phyloP scores from a whole-genome alignment of 2,888 invertebrate species.

The Chromoteleia sp. region DNA sequence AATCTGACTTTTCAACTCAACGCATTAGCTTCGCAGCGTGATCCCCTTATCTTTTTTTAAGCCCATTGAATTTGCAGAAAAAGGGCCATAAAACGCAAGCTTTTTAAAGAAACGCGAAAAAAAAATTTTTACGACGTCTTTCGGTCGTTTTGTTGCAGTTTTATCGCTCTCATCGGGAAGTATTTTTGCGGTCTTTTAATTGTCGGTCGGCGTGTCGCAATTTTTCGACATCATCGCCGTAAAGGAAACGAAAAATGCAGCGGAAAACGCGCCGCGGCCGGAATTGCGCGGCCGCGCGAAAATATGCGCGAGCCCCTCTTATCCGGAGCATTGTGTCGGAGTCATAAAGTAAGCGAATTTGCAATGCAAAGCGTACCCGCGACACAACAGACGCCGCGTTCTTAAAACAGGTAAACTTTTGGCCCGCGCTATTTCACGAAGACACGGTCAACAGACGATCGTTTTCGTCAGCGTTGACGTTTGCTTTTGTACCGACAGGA shows the following conservation, averaged over 20 bases:
- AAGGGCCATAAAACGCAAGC: constrained; percentile 10
- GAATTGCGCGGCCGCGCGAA: constrained; percentile 46
- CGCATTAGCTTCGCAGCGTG: too few relatives aligned
- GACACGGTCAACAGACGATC: constrained; percentile 56
- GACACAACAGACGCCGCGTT: constrained; percentile 40
- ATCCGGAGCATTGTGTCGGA: constrained; percentile 74
- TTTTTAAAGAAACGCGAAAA: background rate
- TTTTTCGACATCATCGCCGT: too few relatives aligned
- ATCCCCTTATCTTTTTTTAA: constrained; percentile 13
- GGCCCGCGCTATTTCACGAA: constrained; percentile 32
- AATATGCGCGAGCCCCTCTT: constrained; percentile 70
- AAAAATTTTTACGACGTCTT: background rate
- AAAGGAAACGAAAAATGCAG: too few relatives aligned
- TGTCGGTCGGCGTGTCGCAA: background rate
- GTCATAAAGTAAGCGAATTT: constrained; percentile 79
- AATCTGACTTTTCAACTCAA: constrained; percentile 24
- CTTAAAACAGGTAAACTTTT: constrained; percentile 65
- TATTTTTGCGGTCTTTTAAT: constrained; percentile 2
- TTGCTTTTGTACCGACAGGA: constrained; percentile 32
- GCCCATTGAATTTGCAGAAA: constrained; percentile 12
- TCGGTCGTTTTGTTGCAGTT: constrained; percentile 8
- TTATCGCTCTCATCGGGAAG: background rate
- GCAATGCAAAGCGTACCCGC: constrained; percentile 76
- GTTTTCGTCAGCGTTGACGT: constrained; percentile 50
- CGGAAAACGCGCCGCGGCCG: background rate